These are phyloP conservation scores for Pseudobourletiella spinata DNA, from an alignment of 1,140 invertebrate species.

Conservation along the genomic window DNA sequence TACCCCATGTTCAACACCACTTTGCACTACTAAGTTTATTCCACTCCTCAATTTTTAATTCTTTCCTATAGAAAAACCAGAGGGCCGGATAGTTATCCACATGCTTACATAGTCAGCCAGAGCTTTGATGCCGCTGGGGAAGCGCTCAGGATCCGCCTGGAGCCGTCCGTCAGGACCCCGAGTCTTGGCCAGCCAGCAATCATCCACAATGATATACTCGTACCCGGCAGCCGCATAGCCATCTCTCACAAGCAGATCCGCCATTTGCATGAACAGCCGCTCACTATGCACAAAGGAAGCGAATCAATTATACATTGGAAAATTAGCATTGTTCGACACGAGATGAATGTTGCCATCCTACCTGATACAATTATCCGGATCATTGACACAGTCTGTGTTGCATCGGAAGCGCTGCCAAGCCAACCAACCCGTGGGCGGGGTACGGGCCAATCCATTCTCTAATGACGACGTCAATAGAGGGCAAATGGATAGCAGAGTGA, in stretches of 20 bases:
- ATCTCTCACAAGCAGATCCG: conserved; percentile 76
- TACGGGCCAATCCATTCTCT: conserved; percentile 73
- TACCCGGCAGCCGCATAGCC: conserved; percentile 84
- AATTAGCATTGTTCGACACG: not conserved
- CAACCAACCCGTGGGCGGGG: conserved; percentile 82
- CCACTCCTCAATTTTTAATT: too few species aligned
- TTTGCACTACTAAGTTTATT: too few species aligned
- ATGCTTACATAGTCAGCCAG: conserved; percentile 80
- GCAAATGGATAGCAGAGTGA: conserved; percentile 18
- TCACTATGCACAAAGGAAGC: conserved; percentile 62
- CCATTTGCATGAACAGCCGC: conserved; percentile 80
- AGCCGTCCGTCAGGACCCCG: conserved; percentile 64
- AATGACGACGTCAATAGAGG: conserved; percentile 40
- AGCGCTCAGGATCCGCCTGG: conserved; percentile 74
- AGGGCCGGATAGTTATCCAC: not conserved
- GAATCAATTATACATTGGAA: not conserved
- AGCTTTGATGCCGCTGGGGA: conserved; percentile 84
- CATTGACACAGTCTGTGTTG: conserved; percentile 84
- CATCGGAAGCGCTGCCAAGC: conserved; percentile 89
- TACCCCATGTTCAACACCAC: not conserved
- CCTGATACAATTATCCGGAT: conserved; percentile 90
- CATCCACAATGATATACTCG: conserved; percentile 88
- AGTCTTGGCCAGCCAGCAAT: conserved; percentile 85
- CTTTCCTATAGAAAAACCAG: not conserved
- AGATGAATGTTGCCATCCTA: too few species aligned